Evolutionary conservation across 2,888 invertebrate genomes (phyloP), one percentile per base, ranked within the genome.

Genomic region (Rambutsinella grinnellia): DNA sequence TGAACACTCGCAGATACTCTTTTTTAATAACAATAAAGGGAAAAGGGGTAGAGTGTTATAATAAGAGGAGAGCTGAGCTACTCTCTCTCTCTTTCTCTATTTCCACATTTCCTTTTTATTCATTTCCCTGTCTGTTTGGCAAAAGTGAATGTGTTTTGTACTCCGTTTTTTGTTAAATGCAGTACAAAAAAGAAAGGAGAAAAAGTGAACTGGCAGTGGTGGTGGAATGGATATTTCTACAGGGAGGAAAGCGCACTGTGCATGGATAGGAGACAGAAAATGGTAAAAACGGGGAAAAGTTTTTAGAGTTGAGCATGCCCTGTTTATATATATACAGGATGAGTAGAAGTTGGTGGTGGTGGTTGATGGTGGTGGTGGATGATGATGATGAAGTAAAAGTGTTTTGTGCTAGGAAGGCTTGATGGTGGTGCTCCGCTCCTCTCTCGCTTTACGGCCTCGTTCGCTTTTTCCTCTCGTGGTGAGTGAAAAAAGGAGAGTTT

Each of bases 231-330:
- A 54, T 54, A 5, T 5, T 13, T 5, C 36, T 36, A 36, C 13
- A 15, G 54, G 24, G 21, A 21, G 53, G 26, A 13, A 26, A 26
- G 15, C 21, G 36, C 58, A 27, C 58, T 27, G 21, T 36, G 58
- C 15, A 61, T n/a, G n/a, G 19, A 19, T 10, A 51, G 51, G 10
- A 44, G 44, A 60, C 44, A 26, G 61, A 61, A 24, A 13, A 28
- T 17, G 44, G 24, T 23, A 46, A 46, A 21, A 28, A 17, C 15
- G 51, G 49, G 47, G 27, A 53, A 70, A 57, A 28, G 49, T 53
- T 24, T 66, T 76, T 75, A 78, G 79, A 80, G 79, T 15, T 51
- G 83, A 82, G 83, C 83, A 83, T 83, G 83, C 82, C 82, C 83
- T 83, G 83, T 82, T 81, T 83, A 82, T 81, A 81, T 80, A 69